Evolutionary conservation across 2,888 invertebrate species (phyloP).

Genomic region (Prosapia bicincta): DNA sequence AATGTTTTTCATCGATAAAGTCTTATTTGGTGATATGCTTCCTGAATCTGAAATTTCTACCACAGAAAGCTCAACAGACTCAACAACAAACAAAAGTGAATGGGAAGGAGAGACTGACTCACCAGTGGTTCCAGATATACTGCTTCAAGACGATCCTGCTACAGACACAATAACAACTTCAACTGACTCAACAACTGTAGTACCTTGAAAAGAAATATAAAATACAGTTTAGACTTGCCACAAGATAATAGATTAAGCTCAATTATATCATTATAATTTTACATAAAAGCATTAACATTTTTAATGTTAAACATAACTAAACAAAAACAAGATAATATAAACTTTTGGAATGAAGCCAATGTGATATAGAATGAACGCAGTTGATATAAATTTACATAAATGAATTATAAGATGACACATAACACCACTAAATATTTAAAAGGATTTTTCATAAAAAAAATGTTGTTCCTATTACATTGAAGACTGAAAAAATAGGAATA

Average conservation of each 20-base stretch:
- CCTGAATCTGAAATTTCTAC: slow-evolving; percentile 24
- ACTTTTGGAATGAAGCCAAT: not conserved
- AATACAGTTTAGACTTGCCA: not conserved
- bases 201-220: not conserved
- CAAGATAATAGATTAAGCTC: not conserved
- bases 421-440: not conserved
- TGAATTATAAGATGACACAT: not conserved
- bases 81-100: slow-evolving; percentile 14
- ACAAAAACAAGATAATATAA: not conserved
- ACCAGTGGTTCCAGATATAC: slow-evolving; percentile 31
- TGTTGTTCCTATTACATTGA: not conserved
- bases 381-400: not conserved
- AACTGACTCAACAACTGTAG: not conserved
- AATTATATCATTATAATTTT: not conserved
- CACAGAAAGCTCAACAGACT: slow-evolving; percentile 1
- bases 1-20: slow-evolving; percentile 60
- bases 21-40: slow-evolving; percentile 48
- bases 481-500: not conserved
- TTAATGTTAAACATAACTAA: too few relatives aligned
- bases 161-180: slow-evolving; percentile 27
- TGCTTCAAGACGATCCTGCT: slow-evolving; percentile 31
- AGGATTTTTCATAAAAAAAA: not conserved
- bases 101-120: slow-evolving; percentile 29
- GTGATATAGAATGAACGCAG: not conserved
- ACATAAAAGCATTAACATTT: too few relatives aligned